Percentiles rank a stretch among this genome's conserved stretches.
These are phyloP conservation scores for Eublepharis macularius DNA, from an alignment of 2,113 vertebrate genomes.

Conservation along the genomic window DNA sequence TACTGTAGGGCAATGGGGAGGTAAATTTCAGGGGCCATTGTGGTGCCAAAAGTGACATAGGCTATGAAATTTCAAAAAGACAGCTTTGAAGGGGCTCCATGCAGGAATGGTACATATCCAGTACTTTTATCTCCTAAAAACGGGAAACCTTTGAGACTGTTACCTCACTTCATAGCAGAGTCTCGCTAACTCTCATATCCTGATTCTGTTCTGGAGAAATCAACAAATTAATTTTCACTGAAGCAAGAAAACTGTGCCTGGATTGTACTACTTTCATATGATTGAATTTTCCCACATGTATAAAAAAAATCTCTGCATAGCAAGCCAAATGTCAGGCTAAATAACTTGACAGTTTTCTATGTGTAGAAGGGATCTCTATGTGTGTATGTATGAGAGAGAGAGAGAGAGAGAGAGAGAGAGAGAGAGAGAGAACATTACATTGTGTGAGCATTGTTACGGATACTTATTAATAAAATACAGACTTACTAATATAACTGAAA, in stretches of 20 bases:
- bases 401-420: background rate
- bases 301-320: background rate
- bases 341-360: background rate
- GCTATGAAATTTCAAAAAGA: background rate
- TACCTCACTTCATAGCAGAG: too few relatives aligned
- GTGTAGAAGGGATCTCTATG: background rate
- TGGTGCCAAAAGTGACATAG: background rate
- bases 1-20: background rate
- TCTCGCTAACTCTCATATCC: too few relatives aligned
- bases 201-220: too few relatives aligned
- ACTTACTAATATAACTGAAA: too few relatives aligned
- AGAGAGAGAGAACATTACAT: background rate
- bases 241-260: background rate
- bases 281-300: background rate
- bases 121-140: background rate
- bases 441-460: too few relatives aligned
- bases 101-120: background rate
- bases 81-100: background rate
- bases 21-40: background rate
- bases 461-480: too few relatives aligned
- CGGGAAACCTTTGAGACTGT: fast-evolving
- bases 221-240: background rate
- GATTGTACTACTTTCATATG: too few relatives aligned
- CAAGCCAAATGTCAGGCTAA: background rate
- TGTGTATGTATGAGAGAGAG: background rate